Conservation (phyloP, 1,140 invertebrate genomes). For the Homarus americanus region DNA sequence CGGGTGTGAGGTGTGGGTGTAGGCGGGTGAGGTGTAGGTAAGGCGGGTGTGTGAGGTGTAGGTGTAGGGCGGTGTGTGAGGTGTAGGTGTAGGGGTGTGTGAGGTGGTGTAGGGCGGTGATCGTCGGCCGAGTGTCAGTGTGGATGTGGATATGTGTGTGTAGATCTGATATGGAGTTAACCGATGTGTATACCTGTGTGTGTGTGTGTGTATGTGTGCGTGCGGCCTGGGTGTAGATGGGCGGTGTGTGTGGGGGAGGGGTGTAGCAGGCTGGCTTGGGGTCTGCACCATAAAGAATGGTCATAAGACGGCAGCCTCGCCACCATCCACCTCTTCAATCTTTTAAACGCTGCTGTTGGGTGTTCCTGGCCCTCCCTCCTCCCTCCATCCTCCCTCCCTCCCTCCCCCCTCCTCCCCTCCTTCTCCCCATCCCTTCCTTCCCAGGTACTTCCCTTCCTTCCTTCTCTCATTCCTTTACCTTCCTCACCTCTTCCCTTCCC, state of each 20-base stretch:
- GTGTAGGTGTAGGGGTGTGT: too few species aligned
- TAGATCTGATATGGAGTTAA: too few species aligned
- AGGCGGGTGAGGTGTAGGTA: background rate
- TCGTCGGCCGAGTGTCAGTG: too few species aligned
- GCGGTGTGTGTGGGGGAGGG: background rate
- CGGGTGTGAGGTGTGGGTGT: background rate
- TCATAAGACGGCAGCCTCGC: constrained; percentile 35
- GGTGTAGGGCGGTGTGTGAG: background rate
- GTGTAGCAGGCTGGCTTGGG: background rate
- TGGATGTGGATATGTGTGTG: too few species aligned
- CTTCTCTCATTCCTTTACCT: too few species aligned
- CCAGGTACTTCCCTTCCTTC: too few species aligned
- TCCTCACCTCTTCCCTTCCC: background rate
- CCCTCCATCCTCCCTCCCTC: too few species aligned
- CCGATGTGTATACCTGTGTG: too few species aligned
- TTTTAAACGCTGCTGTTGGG: constrained; percentile 25
- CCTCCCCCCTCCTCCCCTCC: background rate
- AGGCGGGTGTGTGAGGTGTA: background rate
- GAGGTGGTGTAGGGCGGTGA: too few species aligned
- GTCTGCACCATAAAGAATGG: constrained; percentile 42
- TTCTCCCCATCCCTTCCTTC: too few species aligned
- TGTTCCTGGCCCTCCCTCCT: background rate
- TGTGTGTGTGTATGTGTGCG: too few species aligned
- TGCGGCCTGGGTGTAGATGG: background rate
- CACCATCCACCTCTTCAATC: constrained; percentile 48